A percentile compares a stretch with the other conserved stretches of the same genome.
Evolutionary conservation across 2,888 invertebrate genomes (phyloP).

Genomic region (Balanococcus diminutus): DNA sequence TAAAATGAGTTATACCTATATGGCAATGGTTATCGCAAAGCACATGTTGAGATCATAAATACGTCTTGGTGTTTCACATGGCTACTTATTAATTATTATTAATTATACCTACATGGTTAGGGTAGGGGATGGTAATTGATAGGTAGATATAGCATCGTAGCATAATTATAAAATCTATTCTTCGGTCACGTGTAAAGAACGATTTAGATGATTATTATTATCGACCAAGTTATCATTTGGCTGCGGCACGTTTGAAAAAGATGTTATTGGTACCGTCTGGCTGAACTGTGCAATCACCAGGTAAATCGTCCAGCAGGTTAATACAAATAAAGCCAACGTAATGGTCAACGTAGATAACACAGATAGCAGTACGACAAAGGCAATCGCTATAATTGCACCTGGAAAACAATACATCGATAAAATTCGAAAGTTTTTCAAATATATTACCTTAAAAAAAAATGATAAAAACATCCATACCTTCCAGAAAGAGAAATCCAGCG

Average conservation of each 20-base stretch:
- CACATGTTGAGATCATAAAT: conserved; percentile 7
- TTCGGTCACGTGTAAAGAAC: not conserved
- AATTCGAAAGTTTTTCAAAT: too few relatives aligned
- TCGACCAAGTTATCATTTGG: not conserved
- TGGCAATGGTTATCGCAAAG: not conserved
- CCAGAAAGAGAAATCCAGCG: conserved; percentile 4
- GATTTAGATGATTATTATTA: conserved; percentile 22
- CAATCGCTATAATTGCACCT: conserved; percentile 37
- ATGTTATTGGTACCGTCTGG: not conserved
- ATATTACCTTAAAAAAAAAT: not conserved
- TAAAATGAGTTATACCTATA: not conserved
- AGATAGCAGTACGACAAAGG: conserved; percentile 26
- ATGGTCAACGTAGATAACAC: conserved; percentile 33
- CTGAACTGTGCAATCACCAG: not conserved
- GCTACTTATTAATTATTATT: too few relatives aligned
- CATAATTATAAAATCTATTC: not conserved
- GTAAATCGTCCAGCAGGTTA: conserved; percentile 18
- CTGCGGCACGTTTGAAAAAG: not conserved
- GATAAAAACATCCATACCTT: not conserved
- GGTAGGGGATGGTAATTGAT: too few relatives aligned
- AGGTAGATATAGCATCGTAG: not conserved
- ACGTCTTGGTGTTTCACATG: not conserved
- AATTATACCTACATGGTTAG: not conserved
- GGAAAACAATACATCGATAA: not conserved
- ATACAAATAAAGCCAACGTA: not conserved